Evolutionary conservation across 2,797 vertebrate species (phyloP).

Genomic region (Hozukius guyotensis): DNA sequence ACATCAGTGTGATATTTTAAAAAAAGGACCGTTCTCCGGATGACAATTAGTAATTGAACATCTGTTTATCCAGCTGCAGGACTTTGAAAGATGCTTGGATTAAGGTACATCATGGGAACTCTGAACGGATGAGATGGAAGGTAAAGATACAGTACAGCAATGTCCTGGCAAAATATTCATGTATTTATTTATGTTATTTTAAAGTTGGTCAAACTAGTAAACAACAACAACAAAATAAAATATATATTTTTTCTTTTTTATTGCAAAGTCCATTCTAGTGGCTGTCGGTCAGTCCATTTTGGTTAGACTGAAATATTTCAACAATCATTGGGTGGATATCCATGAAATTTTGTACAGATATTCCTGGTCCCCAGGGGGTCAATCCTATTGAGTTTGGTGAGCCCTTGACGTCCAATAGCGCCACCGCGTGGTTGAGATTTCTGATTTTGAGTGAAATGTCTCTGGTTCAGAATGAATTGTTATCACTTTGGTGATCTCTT

Average conservation of each 20-base stretch:
- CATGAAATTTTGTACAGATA: neutral
- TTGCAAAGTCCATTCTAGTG: neutral
- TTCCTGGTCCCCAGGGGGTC: neutral
- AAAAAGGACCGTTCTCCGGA: neutral
- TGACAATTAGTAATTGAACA: neutral
- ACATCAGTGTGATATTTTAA: neutral
- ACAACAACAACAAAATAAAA: neutral
- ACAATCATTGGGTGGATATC: neutral
- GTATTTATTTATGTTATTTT: neutral
- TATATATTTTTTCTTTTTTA: too few relatives aligned
- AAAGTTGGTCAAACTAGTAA: neutral
- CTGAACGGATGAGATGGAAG: neutral
- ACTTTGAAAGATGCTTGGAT: neutral
- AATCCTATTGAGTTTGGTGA: neutral
- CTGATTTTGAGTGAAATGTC: too few relatives aligned
- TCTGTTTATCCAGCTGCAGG: neutral
- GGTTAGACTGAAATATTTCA: neutral
- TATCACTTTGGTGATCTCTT: too few relatives aligned
- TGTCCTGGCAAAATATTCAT: neutral
- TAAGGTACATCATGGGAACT: neutral
- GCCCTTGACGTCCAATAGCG: neutral
- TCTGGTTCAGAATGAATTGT: too few relatives aligned
- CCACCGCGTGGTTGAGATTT: neutral
- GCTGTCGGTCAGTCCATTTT: neutral
- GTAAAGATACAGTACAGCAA: neutral